Evolutionary conservation across 2,797 vertebrate species (phyloP).

Genomic region (Trachurus trachurus): DNA sequence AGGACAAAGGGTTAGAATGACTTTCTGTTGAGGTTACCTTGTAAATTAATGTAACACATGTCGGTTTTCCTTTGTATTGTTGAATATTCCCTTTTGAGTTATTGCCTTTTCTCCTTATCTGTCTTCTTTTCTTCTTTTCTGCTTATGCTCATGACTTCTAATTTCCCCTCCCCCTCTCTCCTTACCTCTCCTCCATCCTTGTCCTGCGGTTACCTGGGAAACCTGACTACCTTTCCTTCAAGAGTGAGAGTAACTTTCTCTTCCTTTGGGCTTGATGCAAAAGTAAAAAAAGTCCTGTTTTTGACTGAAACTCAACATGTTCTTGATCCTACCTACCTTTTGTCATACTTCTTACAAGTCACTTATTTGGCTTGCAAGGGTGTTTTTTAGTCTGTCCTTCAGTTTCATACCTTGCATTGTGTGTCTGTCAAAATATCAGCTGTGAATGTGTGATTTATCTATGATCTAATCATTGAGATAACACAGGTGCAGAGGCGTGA

Average conservation of each 20-base stretch:
- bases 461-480: neutral
- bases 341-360: neutral
- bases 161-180: constrained; percentile 18
- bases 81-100: constrained; percentile 2
- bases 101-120: constrained; percentile 19
- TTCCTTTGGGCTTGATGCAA: constrained; percentile 17
- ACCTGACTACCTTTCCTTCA: constrained; percentile 37
- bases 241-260: constrained; percentile 9
- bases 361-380: neutral
- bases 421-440: constrained; percentile 2
- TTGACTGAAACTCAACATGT: neutral
- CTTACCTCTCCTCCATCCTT: constrained; percentile 24
- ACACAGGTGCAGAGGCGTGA: too few relatives aligned
- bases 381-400: neutral
- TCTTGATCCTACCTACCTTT: neutral
- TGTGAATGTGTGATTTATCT: constrained; percentile 3
- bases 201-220: constrained; percentile 66
- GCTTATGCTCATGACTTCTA: constrained; percentile 23
- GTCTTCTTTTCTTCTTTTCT: constrained; percentile 25
- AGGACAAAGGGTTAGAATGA: constrained; percentile 31
- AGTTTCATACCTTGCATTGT: neutral
- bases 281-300: constrained; percentile 2
- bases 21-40: constrained; percentile 26
- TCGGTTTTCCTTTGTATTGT: constrained; percentile 22
- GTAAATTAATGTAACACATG: constrained; percentile 37